phyloP scores from a whole-genome alignment of 2,113 vertebrate genomes.

The Rhipidura dahli region DNA sequence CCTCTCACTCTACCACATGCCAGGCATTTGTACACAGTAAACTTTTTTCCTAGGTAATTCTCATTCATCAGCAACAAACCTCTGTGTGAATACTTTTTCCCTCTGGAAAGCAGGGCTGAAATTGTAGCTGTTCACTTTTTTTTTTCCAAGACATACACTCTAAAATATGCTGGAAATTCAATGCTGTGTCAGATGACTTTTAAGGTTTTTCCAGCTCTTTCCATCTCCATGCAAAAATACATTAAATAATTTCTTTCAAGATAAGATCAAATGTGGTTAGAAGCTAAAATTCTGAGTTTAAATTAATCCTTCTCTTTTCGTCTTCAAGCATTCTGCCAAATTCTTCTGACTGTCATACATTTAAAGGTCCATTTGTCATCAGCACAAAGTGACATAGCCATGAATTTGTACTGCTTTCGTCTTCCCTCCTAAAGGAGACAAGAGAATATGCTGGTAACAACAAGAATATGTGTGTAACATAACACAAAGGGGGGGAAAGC shows the following conservation, averaged over 20 bases:
- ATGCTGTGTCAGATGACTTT: background rate
- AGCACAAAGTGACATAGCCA: background rate
- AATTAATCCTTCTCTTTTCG: conserved; percentile 16
- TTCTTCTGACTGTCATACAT: background rate
- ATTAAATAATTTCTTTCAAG: conserved; percentile 22
- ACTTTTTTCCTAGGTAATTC: background rate
- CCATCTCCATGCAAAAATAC: background rate
- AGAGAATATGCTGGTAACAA: background rate
- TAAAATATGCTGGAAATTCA: conserved; percentile 18
- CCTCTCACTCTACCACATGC: background rate
- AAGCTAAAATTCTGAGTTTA: conserved; percentile 9
- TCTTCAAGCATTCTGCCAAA: conserved; percentile 2
- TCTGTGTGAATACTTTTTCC: background rate
- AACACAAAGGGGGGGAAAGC: background rate
- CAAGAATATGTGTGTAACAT: background rate
- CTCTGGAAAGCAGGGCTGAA: background rate
- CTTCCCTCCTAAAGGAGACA: background rate
- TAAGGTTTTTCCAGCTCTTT: conserved; percentile 6
- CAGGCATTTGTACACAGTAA: background rate
- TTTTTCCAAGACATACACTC: background rate
- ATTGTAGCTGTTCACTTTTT: background rate
- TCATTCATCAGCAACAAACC: background rate
- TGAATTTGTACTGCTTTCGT: background rate
- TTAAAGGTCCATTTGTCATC: background rate
- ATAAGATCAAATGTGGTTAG: conserved; percentile 2